These are phyloP conservation scores for Cranoglanis bouderius DNA, from an alignment of 2,113 vertebrate species.

Conservation along the genomic window DNA sequence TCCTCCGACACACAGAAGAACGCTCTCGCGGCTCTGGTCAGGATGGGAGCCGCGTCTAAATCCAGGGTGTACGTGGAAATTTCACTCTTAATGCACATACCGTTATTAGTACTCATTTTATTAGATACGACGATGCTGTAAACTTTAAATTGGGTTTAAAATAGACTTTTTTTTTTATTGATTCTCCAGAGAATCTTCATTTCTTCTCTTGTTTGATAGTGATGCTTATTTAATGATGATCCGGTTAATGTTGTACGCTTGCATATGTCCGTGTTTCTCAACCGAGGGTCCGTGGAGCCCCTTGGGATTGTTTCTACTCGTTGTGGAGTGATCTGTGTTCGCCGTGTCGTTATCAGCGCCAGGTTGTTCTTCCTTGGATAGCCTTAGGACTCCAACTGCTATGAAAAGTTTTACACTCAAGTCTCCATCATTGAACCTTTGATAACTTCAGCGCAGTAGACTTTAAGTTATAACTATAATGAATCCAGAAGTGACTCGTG, in stretches of 20 bases:
- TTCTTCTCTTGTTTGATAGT: background rate
- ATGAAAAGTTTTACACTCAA: too few relatives aligned
- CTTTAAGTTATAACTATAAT: too few relatives aligned
- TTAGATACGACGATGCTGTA: background rate
- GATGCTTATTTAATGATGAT: background rate
- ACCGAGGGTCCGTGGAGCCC: background rate
- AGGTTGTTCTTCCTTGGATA: too few relatives aligned
- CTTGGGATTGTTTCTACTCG: too few relatives aligned
- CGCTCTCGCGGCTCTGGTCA: conserved; percentile 76
- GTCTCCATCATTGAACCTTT: too few relatives aligned
- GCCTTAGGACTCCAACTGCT: too few relatives aligned
- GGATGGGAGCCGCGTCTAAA: conserved; percentile 75
- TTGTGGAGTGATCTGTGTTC: too few relatives aligned
- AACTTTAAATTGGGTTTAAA: background rate
- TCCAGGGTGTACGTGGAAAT: conserved; percentile 76
- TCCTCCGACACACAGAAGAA: conserved; percentile 92
- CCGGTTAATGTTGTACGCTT: too few relatives aligned
- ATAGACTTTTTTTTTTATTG: too few relatives aligned
- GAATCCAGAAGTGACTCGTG: too few relatives aligned
- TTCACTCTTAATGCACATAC: background rate
- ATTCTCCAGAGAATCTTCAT: background rate
- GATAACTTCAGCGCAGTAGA: too few relatives aligned
- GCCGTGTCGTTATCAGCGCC: too few relatives aligned
- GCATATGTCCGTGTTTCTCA: background rate
- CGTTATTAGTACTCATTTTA: background rate